Evolutionary conservation across 1,140 invertebrate species (phyloP).

Genomic region (Micrasema minimum): DNA sequence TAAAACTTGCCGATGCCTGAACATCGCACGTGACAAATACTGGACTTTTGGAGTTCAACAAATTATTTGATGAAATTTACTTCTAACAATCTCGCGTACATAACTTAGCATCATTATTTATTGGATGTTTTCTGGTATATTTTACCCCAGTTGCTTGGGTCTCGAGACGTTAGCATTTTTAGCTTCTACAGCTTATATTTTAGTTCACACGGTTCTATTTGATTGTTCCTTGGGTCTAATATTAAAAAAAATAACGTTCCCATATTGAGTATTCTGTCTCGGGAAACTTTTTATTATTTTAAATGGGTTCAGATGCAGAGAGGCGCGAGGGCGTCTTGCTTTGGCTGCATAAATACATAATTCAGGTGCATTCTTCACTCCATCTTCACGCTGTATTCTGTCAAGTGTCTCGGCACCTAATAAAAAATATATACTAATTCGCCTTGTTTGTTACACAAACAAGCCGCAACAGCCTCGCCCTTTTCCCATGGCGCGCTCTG

Average conservation of each 20-base stretch:
- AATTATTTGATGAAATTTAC: no score
- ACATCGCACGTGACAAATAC: no score
- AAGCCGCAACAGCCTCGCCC: no score
- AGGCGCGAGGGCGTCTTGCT: constrained; percentile 36
- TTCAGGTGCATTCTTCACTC: constrained; percentile 35
- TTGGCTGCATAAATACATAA: constrained; percentile 35
- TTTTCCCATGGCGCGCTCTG: no score
- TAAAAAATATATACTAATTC: constrained; percentile 8
- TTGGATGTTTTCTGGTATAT: no score
- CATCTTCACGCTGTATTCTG: constrained; percentile 3
- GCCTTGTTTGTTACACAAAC: not conserved
- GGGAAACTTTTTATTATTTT: constrained; percentile 25
- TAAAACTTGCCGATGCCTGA: no score
- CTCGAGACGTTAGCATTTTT: no score
- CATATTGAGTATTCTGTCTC: constrained; percentile 34
- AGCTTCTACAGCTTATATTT: not conserved
- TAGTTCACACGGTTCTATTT: constrained; percentile 32
- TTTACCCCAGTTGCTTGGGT: no score
- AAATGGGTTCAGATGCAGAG: constrained; percentile 27
- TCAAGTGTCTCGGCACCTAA: constrained; percentile 17
- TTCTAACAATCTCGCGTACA: no score
- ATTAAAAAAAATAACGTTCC: constrained; percentile 31
- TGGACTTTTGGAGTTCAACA: no score
- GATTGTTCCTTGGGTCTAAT: constrained; percentile 3
- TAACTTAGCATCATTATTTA: no score